Evolutionary conservation across 2,797 vertebrate genomes (phyloP), one percentile per base, ranked within the genome.

Genomic region (Diglossa cyanea): DNA sequence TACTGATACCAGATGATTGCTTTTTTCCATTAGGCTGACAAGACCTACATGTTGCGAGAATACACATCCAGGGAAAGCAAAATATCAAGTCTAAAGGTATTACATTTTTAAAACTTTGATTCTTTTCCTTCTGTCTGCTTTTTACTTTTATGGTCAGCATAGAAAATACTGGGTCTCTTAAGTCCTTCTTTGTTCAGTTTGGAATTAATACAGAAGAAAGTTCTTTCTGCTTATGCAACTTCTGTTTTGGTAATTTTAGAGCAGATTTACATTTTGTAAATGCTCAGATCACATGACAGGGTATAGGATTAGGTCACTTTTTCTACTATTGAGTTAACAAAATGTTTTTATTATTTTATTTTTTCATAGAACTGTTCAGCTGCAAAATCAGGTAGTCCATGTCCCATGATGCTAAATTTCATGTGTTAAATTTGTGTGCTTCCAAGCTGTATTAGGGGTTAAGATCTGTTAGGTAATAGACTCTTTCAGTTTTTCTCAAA

Each of bases 51-150:
- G 98, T 97, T 99, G 53, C 97, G 99, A 94, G 99, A 99, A 97
- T 99, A 99, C 97, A 99, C 98, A 40, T 99, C 98, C 25, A 98
- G 98, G 77, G 99, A 99, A 97, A 99, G 98, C 97, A 98, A 98
- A 97, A 97, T 99, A 92, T 97, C 98, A 89, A 98, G 98, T 85
- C 98, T 99, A 86, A 98, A 98, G 99, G 99, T 99, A 98, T 11
- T 79, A n/a, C 23, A 51, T 79, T 57, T 83, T 80, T 72, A 19
- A 78, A 78, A 31, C 13, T 10, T 30, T 17, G 11, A 47, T 76
- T 79, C n/a, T 40, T 63, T 61, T 68, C 35, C 62, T 70, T 28
- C 50, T 53, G 3, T 42, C n/a, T 88, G 17, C 39, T 83, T 87
- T 77, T 86, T 57, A 30, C 7, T 58, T 85, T 85, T 76, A 25